Base-by-base conservation (phyloP, 2,888 invertebrate genomes). In the Chloroclysta siterata region DNA sequence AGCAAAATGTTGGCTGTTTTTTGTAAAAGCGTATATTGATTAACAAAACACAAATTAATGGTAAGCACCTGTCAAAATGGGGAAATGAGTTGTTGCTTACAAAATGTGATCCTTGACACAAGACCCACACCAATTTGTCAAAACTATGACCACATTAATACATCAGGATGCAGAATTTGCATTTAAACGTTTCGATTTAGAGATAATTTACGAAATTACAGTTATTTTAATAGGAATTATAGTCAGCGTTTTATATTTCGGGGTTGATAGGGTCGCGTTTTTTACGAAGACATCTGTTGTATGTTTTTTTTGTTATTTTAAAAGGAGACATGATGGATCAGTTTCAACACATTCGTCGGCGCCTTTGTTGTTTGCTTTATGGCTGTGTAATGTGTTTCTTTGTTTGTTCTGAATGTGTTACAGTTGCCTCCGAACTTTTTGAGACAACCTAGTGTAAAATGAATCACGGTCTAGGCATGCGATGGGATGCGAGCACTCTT, bases 301-400 rank as follows among this genome's bases (percentile, higher is more conserved):
- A 85, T 89, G 90, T 87, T 79, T 91, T 90, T 90, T 91, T 89
- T 90, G 89, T 91, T 88, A 88, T 91, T 90, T 90, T 86, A 90
- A 90, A 92, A 90, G 85, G 89, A 90, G 91, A 91, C 90, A 90
- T 92, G 93, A 93, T 92, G 90, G 92, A 93, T 93, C 91, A 92
- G 93, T 92, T 92, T 92, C 92, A 92, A 93, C 92, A 88, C 90
- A 90, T 82, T 84, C 84, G 90, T 87, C 92, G 92, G 92, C 82
- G 77, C 85, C 90, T 92, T 92, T 92, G 92, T 90, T 88, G 88
- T 80, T 81, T 78, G 85, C 84, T 92, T 92, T 92, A 92, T 88
- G 87, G 90, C 87, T 89, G 88, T 85, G 92, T 92, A 91, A 92
- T 91, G 91, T 89, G 89, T 90, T 90, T 90, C 89, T 89, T 90